These are phyloP conservation scores for Antechinus stuartii DNA, from an alignment of 2,113 vertebrate species.

Conservation along the genomic window DNA sequence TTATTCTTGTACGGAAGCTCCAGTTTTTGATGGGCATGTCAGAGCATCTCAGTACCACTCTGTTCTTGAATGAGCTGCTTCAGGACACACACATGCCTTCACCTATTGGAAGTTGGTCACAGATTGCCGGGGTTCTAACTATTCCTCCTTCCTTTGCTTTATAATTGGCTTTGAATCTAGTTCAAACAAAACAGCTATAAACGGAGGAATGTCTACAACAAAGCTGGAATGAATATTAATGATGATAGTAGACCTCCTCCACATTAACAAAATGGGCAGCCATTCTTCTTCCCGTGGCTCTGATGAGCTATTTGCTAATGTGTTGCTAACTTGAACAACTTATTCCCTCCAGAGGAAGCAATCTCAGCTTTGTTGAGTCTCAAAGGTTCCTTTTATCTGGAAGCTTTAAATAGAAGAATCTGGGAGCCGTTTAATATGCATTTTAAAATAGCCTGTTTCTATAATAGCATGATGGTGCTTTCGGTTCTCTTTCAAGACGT, in stretches of 20 bases:
- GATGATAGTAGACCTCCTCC: slow-evolving; percentile 9
- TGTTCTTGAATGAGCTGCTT: slow-evolving; percentile 70
- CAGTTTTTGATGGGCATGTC: slow-evolving; percentile 53
- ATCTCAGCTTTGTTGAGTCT: slow-evolving; percentile 64
- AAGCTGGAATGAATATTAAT: slow-evolving; percentile 18
- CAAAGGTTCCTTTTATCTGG: slow-evolving; percentile 61
- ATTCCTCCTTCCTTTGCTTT: slow-evolving; percentile 56
- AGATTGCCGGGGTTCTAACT: slow-evolving; percentile 70
- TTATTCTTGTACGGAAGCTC: not conserved
- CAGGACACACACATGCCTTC: slow-evolving; percentile 57
- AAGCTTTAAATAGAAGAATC: slow-evolving; percentile 44
- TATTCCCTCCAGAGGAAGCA: slow-evolving; percentile 61
- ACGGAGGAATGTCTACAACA: not conserved
- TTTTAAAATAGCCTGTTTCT: slow-evolving; percentile 2
- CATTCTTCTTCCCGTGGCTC: slow-evolving; percentile 46
- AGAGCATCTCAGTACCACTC: slow-evolving; percentile 57
- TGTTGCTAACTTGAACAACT: slow-evolving; percentile 53
- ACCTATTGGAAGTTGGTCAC: slow-evolving; percentile 67
- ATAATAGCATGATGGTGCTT: accelerated
- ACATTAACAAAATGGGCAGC: slow-evolving; percentile 27
- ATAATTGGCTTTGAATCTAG: slow-evolving; percentile 55
- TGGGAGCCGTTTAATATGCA: slow-evolving; percentile 45
- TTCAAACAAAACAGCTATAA: slow-evolving; percentile 42
- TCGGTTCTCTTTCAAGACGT: not conserved
- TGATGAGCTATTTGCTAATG: slow-evolving; percentile 53